A percentile compares a stretch with the other conserved stretches of the same genome.
These are phyloP conservation scores for Aphelinus certus DNA, from an alignment of 1,140 invertebrate species.

Conservation along the genomic window DNA sequence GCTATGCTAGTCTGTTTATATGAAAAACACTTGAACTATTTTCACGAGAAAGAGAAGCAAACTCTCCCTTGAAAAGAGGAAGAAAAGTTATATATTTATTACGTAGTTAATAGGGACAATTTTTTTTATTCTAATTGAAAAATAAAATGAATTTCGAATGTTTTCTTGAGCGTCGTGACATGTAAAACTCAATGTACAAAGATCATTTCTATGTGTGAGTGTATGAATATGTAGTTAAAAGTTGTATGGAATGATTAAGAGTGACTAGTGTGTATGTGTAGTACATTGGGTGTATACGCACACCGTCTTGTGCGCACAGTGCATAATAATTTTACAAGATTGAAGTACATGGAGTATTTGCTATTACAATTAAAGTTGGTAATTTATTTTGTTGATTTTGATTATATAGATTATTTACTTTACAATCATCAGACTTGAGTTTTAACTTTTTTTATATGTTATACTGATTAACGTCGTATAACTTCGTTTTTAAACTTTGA, in stretches of 20 bases:
- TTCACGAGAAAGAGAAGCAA: conserved; percentile 35
- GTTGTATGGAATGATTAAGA: background rate
- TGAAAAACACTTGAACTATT: conserved; percentile 42
- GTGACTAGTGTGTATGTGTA: conserved; percentile 22
- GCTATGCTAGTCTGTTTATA: conserved; percentile 54
- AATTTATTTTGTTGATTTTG: conserved; percentile 12
- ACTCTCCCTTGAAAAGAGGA: conserved; percentile 26
- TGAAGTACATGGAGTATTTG: conserved; percentile 25
- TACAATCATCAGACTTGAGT: no score
- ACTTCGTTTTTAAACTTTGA: no score
- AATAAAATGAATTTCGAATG: conserved; percentile 28
- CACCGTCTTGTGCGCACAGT: conserved; percentile 22
- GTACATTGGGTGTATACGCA: conserved; percentile 1
- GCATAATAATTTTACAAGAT: conserved; percentile 32
- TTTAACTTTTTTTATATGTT: no score
- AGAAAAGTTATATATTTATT: conserved; percentile 53
- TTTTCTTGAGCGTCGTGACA: conserved; percentile 9
- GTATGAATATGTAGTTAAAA: conserved; percentile 36
- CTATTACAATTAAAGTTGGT: conserved; percentile 21
- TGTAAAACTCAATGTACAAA: conserved; percentile 25
- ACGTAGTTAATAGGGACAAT: conserved; percentile 43
- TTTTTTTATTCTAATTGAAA: conserved; percentile 44
- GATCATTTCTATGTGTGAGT: conserved; percentile 14
- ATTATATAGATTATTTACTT: background rate
- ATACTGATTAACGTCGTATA: no score